phyloP scores from a whole-genome alignment of 1,140 invertebrate species.

The Orius insidiosus region DNA sequence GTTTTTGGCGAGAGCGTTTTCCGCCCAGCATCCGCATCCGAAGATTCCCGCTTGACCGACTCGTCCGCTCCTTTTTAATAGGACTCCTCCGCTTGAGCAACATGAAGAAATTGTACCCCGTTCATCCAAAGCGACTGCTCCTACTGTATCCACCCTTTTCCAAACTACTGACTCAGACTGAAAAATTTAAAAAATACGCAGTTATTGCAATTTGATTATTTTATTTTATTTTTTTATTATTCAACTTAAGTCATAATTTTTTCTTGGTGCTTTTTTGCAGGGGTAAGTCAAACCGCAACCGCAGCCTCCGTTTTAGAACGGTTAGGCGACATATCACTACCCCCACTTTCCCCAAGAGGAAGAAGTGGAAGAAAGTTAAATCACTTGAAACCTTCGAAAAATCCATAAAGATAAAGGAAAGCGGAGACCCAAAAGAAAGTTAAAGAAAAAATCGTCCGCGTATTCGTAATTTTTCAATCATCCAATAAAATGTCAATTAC shows the following conservation, averaged over 20 bases:
- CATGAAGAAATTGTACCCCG: constrained; percentile 65
- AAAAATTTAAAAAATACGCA: background rate
- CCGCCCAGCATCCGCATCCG: constrained; percentile 74
- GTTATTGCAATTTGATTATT: background rate
- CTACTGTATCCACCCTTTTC: constrained; percentile 66
- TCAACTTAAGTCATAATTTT: background rate
- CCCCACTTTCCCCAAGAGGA: no score
- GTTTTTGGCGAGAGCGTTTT: constrained; percentile 37
- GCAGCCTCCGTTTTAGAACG: no score
- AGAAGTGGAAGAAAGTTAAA: no score
- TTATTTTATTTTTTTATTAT: background rate
- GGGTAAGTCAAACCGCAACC: no score
- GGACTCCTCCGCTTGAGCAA: constrained; percentile 83
- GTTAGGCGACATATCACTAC: no score
- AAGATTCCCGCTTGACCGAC: constrained; percentile 79
- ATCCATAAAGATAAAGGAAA: no score
- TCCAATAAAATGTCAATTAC: no score
- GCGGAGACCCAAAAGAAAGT: no score
- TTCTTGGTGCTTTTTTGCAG: background rate
- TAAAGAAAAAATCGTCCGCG: no score
- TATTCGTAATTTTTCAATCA: no score
- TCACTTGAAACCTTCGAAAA: no score
- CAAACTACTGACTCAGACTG: background rate
- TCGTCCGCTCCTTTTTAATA: constrained; percentile 78
- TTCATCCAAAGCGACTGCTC: constrained; percentile 73